phyloP scores from a whole-genome alignment of 2,888 invertebrate species.

The Abrostola tripartita region DNA sequence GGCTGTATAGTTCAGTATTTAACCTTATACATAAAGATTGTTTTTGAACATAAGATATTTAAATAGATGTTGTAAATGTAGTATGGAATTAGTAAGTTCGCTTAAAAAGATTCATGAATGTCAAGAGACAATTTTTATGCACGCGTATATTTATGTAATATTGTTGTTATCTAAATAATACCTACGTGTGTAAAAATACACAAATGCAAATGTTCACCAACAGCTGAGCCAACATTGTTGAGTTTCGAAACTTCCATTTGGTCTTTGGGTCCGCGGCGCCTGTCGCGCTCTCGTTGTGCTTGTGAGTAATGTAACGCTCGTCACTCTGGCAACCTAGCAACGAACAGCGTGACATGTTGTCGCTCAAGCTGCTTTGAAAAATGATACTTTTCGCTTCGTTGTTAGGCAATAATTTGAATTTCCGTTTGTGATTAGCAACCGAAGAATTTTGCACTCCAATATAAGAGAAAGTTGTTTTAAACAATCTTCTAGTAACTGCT shows the following conservation, averaged over 20 bases:
- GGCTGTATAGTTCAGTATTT: too few species aligned
- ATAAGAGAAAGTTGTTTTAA: too few species aligned
- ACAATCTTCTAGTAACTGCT: too few species aligned
- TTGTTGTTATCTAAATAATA: background rate
- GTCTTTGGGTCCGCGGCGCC: background rate
- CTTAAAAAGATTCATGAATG: too few species aligned
- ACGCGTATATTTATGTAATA: background rate
- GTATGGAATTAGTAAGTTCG: too few species aligned
- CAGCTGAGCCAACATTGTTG: background rate
- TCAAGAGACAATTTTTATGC: too few species aligned
- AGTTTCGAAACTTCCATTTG: conserved; percentile 1
- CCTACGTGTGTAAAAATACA: background rate
- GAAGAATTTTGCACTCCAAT: too few species aligned
- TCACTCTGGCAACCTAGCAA: background rate
- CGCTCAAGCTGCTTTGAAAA: background rate
- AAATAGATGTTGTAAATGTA: too few species aligned
- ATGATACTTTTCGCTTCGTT: background rate
- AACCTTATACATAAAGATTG: too few species aligned
- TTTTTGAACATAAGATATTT: too few species aligned
- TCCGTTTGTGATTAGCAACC: background rate
- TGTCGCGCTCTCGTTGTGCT: background rate
- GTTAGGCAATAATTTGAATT: too few species aligned
- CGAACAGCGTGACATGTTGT: background rate
- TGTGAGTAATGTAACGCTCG: background rate
- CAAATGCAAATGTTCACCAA: background rate